A percentile compares a stretch with the other conserved stretches of the same genome.
Evolutionary conservation across 2,888 invertebrate genomes (phyloP).

Genomic region (Andrena haemorrhoa): DNA sequence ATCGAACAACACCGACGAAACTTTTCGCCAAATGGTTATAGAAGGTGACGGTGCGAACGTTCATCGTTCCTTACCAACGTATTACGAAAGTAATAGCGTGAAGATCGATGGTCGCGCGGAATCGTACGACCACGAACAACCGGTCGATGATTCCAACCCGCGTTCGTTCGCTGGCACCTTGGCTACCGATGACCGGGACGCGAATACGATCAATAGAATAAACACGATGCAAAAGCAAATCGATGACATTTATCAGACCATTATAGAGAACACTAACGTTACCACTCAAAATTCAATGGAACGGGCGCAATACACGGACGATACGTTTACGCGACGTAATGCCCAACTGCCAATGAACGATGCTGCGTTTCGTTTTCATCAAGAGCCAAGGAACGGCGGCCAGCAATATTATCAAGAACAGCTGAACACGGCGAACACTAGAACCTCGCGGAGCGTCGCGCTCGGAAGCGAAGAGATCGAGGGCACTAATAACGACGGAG

Average conservation of each 20-base stretch:
- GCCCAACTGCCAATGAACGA: conserved; percentile 53
- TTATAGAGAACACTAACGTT: conserved; percentile 77
- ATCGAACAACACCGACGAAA: conserved; percentile 92
- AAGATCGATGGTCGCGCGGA: conserved; percentile 56
- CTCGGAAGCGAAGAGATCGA: conserved; percentile 71
- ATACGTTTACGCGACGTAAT: conserved; percentile 68
- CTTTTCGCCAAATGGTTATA: conserved; percentile 90
- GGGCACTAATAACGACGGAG: conserved; percentile 39
- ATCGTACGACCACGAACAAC: conserved; percentile 32
- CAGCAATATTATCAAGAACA: conserved; percentile 75
- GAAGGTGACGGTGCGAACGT: conserved; percentile 53
- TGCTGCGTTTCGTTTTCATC: conserved; percentile 71
- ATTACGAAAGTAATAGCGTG: conserved; percentile 66
- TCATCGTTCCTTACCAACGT: conserved; percentile 68
- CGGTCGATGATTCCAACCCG: conserved; percentile 21
- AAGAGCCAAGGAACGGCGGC: conserved; percentile 74
- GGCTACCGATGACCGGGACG: conserved; percentile 65
- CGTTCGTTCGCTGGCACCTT: conserved; percentile 43
- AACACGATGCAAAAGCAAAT: conserved; percentile 82
- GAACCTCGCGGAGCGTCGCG: conserved; percentile 76
- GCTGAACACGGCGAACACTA: conserved; percentile 57
- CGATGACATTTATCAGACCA: conserved; percentile 83
- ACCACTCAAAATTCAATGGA: conserved; percentile 73
- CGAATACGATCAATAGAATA: conserved; percentile 81
- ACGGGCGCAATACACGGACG: conserved; percentile 77